These are phyloP conservation scores for Triplophysa siluroides DNA, from an alignment of 2,113 vertebrate genomes.

Conservation along the genomic window DNA sequence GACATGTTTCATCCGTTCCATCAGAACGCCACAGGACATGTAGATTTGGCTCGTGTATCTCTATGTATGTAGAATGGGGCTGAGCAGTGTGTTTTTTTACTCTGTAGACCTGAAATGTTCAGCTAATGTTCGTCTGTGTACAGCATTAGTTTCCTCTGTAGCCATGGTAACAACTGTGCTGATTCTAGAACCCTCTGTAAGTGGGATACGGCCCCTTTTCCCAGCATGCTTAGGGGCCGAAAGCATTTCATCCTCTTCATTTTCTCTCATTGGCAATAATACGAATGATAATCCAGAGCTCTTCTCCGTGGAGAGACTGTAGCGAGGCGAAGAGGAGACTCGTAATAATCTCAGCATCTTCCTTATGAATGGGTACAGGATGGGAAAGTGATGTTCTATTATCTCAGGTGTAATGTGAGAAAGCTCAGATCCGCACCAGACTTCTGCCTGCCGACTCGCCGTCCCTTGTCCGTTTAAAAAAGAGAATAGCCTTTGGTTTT, in stretches of 20 bases:
- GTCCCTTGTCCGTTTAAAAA: too few relatives aligned
- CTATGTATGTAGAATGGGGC: not conserved
- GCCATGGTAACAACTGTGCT: slow-evolving; percentile 54
- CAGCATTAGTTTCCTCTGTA: slow-evolving; percentile 49
- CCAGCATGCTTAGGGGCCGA: slow-evolving; percentile 35
- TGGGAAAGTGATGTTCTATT: slow-evolving; percentile 38
- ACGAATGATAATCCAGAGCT: slow-evolving; percentile 28
- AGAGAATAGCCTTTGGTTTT: too few relatives aligned
- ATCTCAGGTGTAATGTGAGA: slow-evolving; percentile 53
- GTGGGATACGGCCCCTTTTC: slow-evolving; percentile 36
- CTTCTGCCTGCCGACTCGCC: not conserved
- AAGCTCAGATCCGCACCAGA: not conserved
- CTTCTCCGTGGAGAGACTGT: slow-evolving; percentile 39
- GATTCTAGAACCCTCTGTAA: slow-evolving; percentile 42
- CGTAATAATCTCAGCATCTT: slow-evolving; percentile 29
- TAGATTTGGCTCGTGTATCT: slow-evolving; percentile 25
- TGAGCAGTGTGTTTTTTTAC: not conserved
- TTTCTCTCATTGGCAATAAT: slow-evolving; percentile 56
- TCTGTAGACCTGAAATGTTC: slow-evolving; percentile 11
- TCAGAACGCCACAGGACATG: slow-evolving; percentile 14
- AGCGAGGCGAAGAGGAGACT: slow-evolving; percentile 39
- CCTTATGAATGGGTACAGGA: slow-evolving; percentile 31
- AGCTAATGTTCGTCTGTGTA: slow-evolving; percentile 30
- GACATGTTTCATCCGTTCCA: slow-evolving; percentile 28
- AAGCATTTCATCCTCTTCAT: slow-evolving; percentile 44